phyloP scores from a whole-genome alignment of 2,797 vertebrate species.

The Sebastolobus alascanus region DNA sequence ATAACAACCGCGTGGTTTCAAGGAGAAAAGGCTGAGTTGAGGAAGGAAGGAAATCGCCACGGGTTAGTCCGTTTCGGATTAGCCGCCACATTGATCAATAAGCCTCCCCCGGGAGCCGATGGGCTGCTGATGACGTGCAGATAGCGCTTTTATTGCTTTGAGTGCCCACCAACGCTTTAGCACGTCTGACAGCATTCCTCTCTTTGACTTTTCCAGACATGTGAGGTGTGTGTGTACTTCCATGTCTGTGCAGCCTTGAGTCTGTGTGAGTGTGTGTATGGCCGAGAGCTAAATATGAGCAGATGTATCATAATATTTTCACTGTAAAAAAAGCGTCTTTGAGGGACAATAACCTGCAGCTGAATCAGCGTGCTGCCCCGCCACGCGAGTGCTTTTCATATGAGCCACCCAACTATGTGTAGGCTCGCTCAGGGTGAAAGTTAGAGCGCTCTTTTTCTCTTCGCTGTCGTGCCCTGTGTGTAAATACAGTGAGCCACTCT shows the following conservation, averaged over 20 bases:
- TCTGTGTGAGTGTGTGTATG: slow-evolving; percentile 33
- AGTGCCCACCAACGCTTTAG: slow-evolving; percentile 44
- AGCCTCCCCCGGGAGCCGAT: slow-evolving; percentile 24
- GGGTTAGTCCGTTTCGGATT: slow-evolving; percentile 49
- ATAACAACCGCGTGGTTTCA: slow-evolving; percentile 20
- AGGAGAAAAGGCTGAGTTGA: background rate
- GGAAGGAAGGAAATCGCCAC: slow-evolving; percentile 32
- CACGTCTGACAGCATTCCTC: slow-evolving; percentile 40
- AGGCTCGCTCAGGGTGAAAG: slow-evolving; percentile 39
- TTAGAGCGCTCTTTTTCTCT: background rate
- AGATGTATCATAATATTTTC: slow-evolving; percentile 90
- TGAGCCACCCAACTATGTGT: slow-evolving; percentile 61
- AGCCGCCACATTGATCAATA: slow-evolving; percentile 51
- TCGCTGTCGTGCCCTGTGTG: background rate
- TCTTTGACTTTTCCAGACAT: slow-evolving; percentile 20
- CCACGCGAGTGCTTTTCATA: slow-evolving; percentile 73
- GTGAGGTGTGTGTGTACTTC: slow-evolving; percentile 30
- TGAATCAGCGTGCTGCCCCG: slow-evolving; percentile 85
- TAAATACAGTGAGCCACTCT: background rate
- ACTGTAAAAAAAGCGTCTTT: slow-evolving; percentile 78
- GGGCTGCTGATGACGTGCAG: slow-evolving; percentile 35
- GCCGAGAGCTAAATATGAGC: slow-evolving; percentile 82
- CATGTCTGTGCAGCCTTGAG: background rate
- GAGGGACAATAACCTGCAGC: slow-evolving; percentile 87
- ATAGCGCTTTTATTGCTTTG: slow-evolving; percentile 42